These are phyloP conservation scores for Furnarius figulus DNA, from an alignment of 2,113 vertebrate genomes.

Conservation along the genomic window DNA sequence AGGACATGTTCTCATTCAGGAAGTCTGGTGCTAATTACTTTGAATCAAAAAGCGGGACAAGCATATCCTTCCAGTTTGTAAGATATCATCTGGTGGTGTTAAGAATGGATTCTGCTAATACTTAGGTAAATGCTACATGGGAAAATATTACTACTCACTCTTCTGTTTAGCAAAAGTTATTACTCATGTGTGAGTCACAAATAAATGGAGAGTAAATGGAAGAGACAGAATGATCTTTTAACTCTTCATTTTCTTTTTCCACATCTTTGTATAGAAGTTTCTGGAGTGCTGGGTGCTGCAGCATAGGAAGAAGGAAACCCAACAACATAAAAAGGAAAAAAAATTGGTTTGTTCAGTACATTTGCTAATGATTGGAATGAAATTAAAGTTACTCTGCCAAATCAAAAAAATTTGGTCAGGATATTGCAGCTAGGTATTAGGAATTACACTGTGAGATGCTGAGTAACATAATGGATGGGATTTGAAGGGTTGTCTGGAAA, in stretches of 20 bases:
- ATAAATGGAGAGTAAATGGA: not conserved
- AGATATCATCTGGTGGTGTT: slow-evolving; percentile 49
- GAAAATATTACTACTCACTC: not conserved
- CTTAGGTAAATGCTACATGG: slow-evolving; percentile 46
- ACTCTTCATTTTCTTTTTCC: not conserved
- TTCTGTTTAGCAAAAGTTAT: slow-evolving; percentile 12
- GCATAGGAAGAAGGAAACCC: not conserved
- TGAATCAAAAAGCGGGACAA: slow-evolving; percentile 56
- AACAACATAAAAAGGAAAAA: not conserved
- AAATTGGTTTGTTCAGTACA: rapidly evolving
- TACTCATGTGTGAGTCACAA: not conserved
- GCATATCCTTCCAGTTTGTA: slow-evolving; percentile 46
- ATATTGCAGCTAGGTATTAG: not conserved
- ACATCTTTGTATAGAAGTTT: not conserved
- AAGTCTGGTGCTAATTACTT: slow-evolving; percentile 68
- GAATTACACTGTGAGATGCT: not conserved
- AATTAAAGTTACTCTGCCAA: not conserved
- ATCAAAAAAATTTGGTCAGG: not conserved
- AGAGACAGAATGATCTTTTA: not conserved
- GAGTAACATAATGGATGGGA: not conserved
- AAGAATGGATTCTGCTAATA: slow-evolving; percentile 29
- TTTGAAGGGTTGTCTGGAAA: not conserved
- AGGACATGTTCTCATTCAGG: slow-evolving; percentile 77
- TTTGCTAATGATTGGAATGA: not conserved
- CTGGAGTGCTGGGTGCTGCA: not conserved